Base-by-base conservation (phyloP, 2,113 vertebrate species). In the Eolophus roseicapilla region DNA sequence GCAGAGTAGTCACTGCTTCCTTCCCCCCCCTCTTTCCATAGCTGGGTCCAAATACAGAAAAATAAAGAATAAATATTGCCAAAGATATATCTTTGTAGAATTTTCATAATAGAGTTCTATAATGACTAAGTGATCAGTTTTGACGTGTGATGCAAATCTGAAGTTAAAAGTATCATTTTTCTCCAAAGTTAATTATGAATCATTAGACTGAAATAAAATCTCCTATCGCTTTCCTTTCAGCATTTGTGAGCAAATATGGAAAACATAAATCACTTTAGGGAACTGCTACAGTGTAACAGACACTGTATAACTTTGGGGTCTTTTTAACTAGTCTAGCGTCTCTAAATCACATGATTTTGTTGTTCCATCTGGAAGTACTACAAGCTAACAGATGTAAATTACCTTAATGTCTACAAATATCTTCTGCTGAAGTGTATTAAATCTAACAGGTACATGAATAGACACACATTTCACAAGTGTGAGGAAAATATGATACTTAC, bases 201-300 rank as follows among this genome's bases (percentile, higher is more conserved):
- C 94, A 95, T 95, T 92, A 89, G 70, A 91, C 47, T 68, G 84
- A 85, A 96, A 90, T 90, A 93, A 95, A 77, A 64, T 71, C 47
- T 82, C 63, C 52, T 49, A 35, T 14, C 15, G 14, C 23, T 20
- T 85, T 80, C 67, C 35, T 91, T 21, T 20, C 11, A 76, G 62
- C 29, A 85, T 91, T 85, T 37, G 67, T 62, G 44, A 41, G 82
- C 20, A 67, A 85, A 82, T 11, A 35, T 6, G 41, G 57, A 27
- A 85, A 90, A 47, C 24, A 53, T 2, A 86, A 75, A 77, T 52
- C 37, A 14, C 46, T 74, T 69, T 0, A 43, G 41, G 90, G 75
- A 74, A 67, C 43, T 63, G 46, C 41, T 86, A 39, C 28, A 50
- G 49, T 15, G 57, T 7, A 76, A 49, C 41, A 81, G 64, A 60